Evolutionary conservation across 2,888 invertebrate species (phyloP).

Genomic region (Iselma pallidipennis): DNA sequence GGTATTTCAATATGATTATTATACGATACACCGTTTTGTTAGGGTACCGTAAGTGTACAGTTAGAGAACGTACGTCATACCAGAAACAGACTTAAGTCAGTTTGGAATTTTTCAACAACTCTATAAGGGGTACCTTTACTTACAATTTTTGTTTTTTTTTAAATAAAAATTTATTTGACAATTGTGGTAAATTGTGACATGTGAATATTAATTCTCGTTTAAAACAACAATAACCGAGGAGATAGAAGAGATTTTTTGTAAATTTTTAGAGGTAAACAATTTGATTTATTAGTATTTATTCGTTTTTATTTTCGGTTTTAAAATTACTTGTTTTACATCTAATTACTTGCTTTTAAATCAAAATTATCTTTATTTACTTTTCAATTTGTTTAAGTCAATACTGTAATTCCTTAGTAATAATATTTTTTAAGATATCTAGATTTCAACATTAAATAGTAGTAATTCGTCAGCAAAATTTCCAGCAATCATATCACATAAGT

Average conservation of each 20-base stretch:
- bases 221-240: neutral
- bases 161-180: too few relatives aligned
- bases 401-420: too few relatives aligned
- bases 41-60: slow-evolving; percentile 34
- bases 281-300: too few relatives aligned
- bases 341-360: too few relatives aligned
- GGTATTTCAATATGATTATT: slow-evolving; percentile 28
- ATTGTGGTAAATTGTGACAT: slow-evolving; percentile 7
- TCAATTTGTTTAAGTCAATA: too few relatives aligned
- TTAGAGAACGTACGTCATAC: slow-evolving; percentile 17
- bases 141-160: neutral
- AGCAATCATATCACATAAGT: neutral
- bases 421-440: too few relatives aligned
- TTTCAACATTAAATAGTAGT: too few relatives aligned
- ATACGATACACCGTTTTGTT: slow-evolving; percentile 26
- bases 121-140: neutral
- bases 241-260: neutral
- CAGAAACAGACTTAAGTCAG: neutral
- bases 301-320: neutral
- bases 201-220: slow-evolving; percentile 11
- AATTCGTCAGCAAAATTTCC: neutral
- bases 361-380: too few relatives aligned
- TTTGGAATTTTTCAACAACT: neutral
- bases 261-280: neutral
- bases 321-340: too few relatives aligned